Conservation (phyloP, 2,797 vertebrate species). For the Ptychobarbus kaznakovi region DNA sequence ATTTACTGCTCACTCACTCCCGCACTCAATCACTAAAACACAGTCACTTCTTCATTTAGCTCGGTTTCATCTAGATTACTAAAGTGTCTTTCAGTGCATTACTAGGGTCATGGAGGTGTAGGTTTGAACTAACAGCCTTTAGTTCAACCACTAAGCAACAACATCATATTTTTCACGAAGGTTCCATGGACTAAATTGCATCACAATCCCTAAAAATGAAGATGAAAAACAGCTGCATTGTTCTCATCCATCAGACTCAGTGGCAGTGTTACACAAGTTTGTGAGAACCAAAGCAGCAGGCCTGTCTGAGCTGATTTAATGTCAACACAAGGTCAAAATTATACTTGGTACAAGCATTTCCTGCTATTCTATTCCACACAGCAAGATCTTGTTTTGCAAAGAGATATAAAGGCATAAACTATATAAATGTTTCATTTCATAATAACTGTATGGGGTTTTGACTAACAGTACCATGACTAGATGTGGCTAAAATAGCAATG, state of each 20-base stretch:
- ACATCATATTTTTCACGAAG: no score
- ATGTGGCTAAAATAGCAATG: background rate
- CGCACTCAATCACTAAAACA: background rate
- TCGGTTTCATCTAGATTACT: background rate
- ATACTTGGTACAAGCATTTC: background rate
- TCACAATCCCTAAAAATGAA: background rate
- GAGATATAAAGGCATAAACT: background rate
- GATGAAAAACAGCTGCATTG: background rate
- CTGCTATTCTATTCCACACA: background rate
- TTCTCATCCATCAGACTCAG: background rate
- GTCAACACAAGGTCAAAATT: background rate
- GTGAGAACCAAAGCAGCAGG: slow-evolving; percentile 63
- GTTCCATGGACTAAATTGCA: background rate
- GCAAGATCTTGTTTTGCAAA: background rate
- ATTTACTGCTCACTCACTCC: background rate
- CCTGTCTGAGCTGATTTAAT: background rate
- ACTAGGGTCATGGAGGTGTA: background rate
- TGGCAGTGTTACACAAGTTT: background rate
- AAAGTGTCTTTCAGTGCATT: background rate
- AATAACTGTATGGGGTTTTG: background rate
- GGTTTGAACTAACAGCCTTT: background rate
- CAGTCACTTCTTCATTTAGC: background rate
- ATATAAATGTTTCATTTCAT: background rate
- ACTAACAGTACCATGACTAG: background rate
- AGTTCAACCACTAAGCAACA: background rate